Evolutionary conservation across 1,140 invertebrate species (phyloP).

Genomic region (Danaus melanippus): DNA sequence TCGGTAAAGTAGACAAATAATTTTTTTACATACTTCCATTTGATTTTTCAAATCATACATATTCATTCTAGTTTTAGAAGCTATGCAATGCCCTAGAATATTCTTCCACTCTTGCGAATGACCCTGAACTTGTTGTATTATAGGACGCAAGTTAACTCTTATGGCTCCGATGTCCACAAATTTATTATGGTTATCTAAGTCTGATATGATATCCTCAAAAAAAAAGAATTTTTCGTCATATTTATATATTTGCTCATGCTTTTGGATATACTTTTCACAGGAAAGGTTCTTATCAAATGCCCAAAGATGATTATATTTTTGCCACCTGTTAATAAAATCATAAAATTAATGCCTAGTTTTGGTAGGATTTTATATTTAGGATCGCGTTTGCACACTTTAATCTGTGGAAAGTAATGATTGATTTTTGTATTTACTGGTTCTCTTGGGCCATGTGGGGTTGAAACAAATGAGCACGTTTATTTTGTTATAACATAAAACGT

Average conservation of each 20-base stretch:
- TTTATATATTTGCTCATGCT: conserved; percentile 79
- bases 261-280: conserved; percentile 82
- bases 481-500: too few relatives aligned
- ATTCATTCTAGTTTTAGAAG: conserved; percentile 72
- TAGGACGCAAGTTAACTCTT: conserved; percentile 77
- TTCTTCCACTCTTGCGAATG: conserved; percentile 82
- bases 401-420: too few relatives aligned
- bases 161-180: conserved; percentile 77
- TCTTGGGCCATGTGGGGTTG: too few relatives aligned
- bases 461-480: too few relatives aligned
- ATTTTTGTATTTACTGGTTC: too few relatives aligned
- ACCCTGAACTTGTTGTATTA: conserved; percentile 76
- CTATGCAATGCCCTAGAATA: conserved; percentile 76
- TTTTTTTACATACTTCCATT: conserved; percentile 67
- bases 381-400: too few relatives aligned
- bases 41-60: conserved; percentile 77
- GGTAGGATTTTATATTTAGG: too few relatives aligned
- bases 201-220: conserved; percentile 83
- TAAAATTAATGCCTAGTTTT: conserved; percentile 7
- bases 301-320: conserved; percentile 86
- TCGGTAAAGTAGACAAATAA: neutral
- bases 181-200: conserved; percentile 74
- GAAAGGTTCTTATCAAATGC: conserved; percentile 82
- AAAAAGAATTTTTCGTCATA: conserved; percentile 89
- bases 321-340: conserved; percentile 74